Evolutionary conservation across 1,140 invertebrate genomes (phyloP), one percentile per base, ranked within the genome.

Genomic region (Atta texana): DNA sequence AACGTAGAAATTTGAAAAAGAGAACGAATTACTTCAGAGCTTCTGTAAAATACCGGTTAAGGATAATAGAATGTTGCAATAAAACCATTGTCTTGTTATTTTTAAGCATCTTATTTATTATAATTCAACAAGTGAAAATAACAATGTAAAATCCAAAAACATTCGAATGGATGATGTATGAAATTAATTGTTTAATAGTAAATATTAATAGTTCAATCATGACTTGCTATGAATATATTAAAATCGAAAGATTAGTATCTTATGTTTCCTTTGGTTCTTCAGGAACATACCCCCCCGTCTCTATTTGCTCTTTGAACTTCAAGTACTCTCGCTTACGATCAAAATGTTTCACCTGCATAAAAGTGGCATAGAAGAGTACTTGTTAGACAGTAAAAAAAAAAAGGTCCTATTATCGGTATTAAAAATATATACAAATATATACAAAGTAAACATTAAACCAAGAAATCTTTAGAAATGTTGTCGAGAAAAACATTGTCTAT

Each of bases 261-360:
- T 77, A 84, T 64, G 68, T 71, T 90, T 89, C 28, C 53, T 87
- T 86, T 90, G 91, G 91, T 59, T 92, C 88, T 69, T 91, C 88
- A 77, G 97, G 97, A 95, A 98, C 97, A 96, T 97, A 98, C 94
- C 98, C 98, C 91, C 97, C 96, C 92, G 97, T 97, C 93, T 98
- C 97, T 94, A 99, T 97, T 96, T 97, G 97, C 90, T 98, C 97
- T 95, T 98, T 98, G 94, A 98, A 99, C 93, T 98, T 96, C 91
- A 98, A 95, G 95, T 98, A 99, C 89, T 97, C 97, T 93, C 98
- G 94, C 94, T 98, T 98, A 92, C 98, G 96, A 95, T 99, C 98
- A 95, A 99, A 99, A 95, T 99, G 98, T 95, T 98, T 98, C 14
- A 99, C 98, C 97, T 97, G 93, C 61, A 92, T 92, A 86, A 92